These are phyloP conservation scores for Rhynchophorus ferrugineus DNA, from an alignment of 1,140 invertebrate genomes.

Conservation along the genomic window DNA sequence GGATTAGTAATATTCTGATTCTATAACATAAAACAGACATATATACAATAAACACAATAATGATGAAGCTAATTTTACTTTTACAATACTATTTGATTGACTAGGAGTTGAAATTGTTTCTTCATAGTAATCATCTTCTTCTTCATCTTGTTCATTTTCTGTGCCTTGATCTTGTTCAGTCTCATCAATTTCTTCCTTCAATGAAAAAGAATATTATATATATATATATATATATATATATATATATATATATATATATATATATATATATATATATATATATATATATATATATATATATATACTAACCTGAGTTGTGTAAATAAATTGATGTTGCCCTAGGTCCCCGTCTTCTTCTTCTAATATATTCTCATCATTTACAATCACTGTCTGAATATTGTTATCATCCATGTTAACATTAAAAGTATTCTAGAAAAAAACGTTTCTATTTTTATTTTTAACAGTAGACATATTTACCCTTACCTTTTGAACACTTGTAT, in stretches of 20 bases:
- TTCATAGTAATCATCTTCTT: constrained; percentile 7
- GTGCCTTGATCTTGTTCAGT: background rate
- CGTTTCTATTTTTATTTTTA: no score
- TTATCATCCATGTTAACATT: constrained; percentile 8
- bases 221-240: background rate
- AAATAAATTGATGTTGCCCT: constrained; percentile 9
- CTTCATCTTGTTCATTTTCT: constrained; percentile 9
- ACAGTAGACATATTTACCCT: no score
- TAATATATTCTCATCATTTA: constrained; percentile 9
- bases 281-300: background rate
- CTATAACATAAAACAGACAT: constrained; percentile 1
- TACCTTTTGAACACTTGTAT: constrained; percentile 6
- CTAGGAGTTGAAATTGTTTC: background rate
- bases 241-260: background rate
- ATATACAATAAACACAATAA: background rate
- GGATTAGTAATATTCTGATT: constrained; percentile 21
- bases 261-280: background rate
- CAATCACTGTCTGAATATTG: constrained; percentile 8
- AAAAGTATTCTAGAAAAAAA: constrained; percentile 5
- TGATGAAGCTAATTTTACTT: background rate
- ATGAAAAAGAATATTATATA: no score
- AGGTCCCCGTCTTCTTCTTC: constrained; percentile 12
- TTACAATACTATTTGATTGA: background rate
- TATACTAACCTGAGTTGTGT: constrained; percentile 4
- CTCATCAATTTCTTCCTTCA: constrained; percentile 11